A percentile compares a stretch with the other conserved stretches of the same genome.
Conservation (phyloP, 2,888 invertebrate genomes). For the Choreutis nemorana region DNA sequence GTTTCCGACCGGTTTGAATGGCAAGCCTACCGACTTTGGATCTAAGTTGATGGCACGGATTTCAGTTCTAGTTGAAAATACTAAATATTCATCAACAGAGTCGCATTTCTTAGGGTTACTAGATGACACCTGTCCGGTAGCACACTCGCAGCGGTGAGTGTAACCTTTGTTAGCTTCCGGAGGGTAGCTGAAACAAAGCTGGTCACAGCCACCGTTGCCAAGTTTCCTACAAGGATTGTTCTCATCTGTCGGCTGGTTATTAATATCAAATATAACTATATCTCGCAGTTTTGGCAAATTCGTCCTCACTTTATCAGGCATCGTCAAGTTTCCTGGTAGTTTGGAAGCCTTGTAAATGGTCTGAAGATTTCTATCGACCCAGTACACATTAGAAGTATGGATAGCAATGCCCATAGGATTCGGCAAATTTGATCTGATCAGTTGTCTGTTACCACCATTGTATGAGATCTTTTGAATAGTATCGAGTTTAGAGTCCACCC, state of each 20-base stretch:
- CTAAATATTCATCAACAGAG: slow-evolving; percentile 86
- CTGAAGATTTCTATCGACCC: slow-evolving; percentile 93
- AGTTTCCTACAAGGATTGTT: slow-evolving; percentile 80
- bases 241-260: slow-evolving; percentile 86
- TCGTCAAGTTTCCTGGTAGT: slow-evolving; percentile 73
- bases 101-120: slow-evolving; percentile 78
- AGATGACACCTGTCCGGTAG: slow-evolving; percentile 79
- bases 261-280: slow-evolving; percentile 89
- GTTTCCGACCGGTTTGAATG: slow-evolving; percentile 85
- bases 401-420: slow-evolving; percentile 95
- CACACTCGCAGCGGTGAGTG: slow-evolving; percentile 86
- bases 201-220: slow-evolving; percentile 88
- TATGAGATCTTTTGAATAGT: slow-evolving; percentile 93
- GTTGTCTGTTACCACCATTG: slow-evolving; percentile 80
- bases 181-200: slow-evolving; percentile 94
- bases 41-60: slow-evolving; percentile 91
- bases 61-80: slow-evolving; percentile 94
- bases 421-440: slow-evolving; percentile 86
- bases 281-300: slow-evolving; percentile 88
- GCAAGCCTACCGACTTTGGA: slow-evolving; percentile 80
- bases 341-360: slow-evolving; percentile 85
- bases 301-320: slow-evolving; percentile 78
- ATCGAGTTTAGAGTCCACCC: slow-evolving; percentile 96
- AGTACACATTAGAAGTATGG: slow-evolving; percentile 84
- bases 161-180: slow-evolving; percentile 64